These are phyloP conservation scores for Drosophila azteca DNA, from an alignment of 1,140 invertebrate genomes.

Conservation along the genomic window DNA sequence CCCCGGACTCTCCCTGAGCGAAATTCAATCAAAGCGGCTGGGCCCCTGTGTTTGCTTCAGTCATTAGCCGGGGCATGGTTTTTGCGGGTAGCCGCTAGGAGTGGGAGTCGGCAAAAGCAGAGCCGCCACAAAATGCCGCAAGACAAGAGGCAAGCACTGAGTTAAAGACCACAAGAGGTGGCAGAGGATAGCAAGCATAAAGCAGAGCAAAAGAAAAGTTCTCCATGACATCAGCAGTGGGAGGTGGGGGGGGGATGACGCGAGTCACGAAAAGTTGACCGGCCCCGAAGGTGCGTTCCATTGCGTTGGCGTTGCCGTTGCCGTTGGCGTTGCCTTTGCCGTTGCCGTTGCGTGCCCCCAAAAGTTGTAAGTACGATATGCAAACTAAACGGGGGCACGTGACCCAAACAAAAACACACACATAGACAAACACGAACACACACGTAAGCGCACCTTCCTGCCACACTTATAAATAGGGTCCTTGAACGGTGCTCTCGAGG, in stretches of 20 bases:
- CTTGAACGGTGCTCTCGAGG: constrained; percentile 15
- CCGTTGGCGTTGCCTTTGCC: too few relatives aligned
- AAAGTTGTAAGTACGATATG: constrained; percentile 40
- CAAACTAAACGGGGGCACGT: constrained; percentile 58
- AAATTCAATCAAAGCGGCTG: constrained; percentile 35
- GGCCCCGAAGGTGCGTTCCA: neutral
- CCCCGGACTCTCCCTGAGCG: too few relatives aligned
- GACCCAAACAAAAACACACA: constrained; percentile 40
- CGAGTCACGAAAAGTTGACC: constrained; percentile 37
- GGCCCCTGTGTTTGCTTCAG: constrained; percentile 17
- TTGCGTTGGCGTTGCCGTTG: constrained; percentile 12
- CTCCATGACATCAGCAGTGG: constrained; percentile 35
- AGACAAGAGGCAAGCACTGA: too few relatives aligned
- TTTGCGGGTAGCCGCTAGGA: neutral
- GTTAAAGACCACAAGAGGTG: too few relatives aligned
- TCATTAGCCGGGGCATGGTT: constrained; percentile 18
- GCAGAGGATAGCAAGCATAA: too few relatives aligned
- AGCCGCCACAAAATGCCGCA: too few relatives aligned
- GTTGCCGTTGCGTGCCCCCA: constrained; percentile 31
- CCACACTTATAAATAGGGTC: constrained; percentile 1
- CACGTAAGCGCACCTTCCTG: neutral
- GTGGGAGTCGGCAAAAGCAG: too few relatives aligned
- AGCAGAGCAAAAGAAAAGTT: constrained; percentile 6
- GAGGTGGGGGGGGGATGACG: neutral
- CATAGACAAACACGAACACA: neutral